Base-by-base conservation (phyloP, 2,797 vertebrate genomes). In the Poecilia wingei region DNA sequence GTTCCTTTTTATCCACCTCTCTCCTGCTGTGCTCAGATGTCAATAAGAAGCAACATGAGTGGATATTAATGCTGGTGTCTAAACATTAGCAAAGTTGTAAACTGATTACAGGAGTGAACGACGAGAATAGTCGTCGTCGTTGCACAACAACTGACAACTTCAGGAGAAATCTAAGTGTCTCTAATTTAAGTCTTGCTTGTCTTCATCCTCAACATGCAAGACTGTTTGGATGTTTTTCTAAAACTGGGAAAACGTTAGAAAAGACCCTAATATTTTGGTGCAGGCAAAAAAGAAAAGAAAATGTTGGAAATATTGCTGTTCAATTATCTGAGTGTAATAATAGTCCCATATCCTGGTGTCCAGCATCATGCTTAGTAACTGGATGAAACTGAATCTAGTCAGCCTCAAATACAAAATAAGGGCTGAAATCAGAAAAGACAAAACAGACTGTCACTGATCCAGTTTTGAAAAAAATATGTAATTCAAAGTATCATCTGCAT, bases 31-130 rank as follows among this genome's bases (percentile, higher is more conserved):
- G 28, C 33, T 22, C 76, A 87, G 75, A 75, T 71, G 2, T 81
- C 81, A 87, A 79, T 85, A 66, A 77, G 47, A 64, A 47, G 84
- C 51, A 80, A 88, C 77, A 61, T 84, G 76, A 87, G 1, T 22
- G 43, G 64, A 25, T 39, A 59, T 72, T 46, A 86, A 81, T 82
- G 70, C 6, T 22, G 49, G 49, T 20, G 18, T 66, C 3, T 9
- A 66, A 41, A 41, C 20, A 68, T 13, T 41, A 68, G 36, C 36
- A 41, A 68, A 41, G 39, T 41, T 22, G 7, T 13, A 2, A 41
- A 43, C 39, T n/a, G 2, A 70, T 28, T 68, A 1, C 36, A 69
- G 1, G 8, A 43, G 66, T 45, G 41, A n/a, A 12, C 31, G 66
- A 39, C 12, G 12, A 41, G 20, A 68, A 12, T 22, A 7, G 20